Conservation (phyloP, 2,797 vertebrate species). For the Ceryle rudis region DNA sequence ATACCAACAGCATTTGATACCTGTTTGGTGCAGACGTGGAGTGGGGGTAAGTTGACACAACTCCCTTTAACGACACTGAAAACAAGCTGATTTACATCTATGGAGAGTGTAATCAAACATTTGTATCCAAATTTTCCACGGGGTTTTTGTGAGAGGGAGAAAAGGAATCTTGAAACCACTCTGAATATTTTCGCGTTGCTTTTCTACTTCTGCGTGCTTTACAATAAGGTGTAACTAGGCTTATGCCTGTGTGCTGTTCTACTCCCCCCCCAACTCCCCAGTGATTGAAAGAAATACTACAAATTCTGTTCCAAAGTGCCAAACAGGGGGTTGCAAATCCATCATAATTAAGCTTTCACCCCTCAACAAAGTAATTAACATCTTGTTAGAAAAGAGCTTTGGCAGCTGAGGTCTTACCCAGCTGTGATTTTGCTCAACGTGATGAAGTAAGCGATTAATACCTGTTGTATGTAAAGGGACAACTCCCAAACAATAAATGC, state of each 20-base stretch:
- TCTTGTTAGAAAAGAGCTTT: conserved; percentile 3
- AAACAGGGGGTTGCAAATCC: neutral
- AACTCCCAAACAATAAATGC: neutral
- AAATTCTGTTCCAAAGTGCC: conserved; percentile 6
- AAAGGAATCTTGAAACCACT: neutral
- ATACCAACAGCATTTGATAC: neutral
- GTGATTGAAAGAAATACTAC: neutral
- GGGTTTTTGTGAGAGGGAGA: neutral
- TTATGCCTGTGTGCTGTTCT: neutral
- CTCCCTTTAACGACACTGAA: neutral
- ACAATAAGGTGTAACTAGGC: neutral
- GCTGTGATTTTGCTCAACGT: conserved; percentile 11
- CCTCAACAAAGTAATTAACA: conserved; percentile 33
- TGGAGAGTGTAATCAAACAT: neutral
- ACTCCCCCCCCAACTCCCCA: neutral
- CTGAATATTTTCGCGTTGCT: neutral
- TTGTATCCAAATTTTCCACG: neutral
- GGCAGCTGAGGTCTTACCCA: neutral
- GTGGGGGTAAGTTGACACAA: neutral
- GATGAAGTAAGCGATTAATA: neutral
- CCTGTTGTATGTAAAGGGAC: neutral
- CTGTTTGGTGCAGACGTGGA: neutral
- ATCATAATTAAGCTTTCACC: conserved; percentile 41
- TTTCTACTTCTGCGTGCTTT: neutral
- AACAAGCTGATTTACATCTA: neutral